Evolutionary conservation across 2,113 vertebrate species (phyloP).

Genomic region (Regulus satrapa): DNA sequence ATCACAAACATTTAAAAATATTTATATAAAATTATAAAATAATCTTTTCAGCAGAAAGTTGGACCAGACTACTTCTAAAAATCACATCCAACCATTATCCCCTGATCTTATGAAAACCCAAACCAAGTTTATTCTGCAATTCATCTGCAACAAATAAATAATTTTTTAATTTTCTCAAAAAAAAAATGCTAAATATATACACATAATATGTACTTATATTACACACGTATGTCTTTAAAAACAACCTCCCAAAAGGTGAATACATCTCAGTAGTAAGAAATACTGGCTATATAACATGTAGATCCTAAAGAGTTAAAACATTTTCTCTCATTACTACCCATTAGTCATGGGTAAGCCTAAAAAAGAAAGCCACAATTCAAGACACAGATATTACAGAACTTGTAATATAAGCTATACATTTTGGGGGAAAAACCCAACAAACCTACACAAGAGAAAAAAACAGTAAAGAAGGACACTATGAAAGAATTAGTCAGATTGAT

Average conservation of each 20-base stretch:
- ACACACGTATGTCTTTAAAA: background rate
- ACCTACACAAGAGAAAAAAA: background rate
- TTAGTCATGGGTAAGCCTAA: background rate
- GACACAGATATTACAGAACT: background rate
- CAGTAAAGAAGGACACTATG: background rate
- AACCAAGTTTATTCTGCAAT: background rate
- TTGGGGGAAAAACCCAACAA: accelerated
- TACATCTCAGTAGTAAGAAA: background rate
- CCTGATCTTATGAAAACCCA: background rate
- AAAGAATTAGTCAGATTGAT: background rate
- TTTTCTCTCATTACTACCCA: background rate
- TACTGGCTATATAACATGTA: background rate
- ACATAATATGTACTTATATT: background rate
- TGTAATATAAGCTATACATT: background rate
- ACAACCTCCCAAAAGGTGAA: background rate
- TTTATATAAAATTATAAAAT: background rate
- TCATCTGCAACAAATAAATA: background rate
- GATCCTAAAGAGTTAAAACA: background rate
- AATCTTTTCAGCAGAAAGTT: background rate
- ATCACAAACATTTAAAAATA: background rate
- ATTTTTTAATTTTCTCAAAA: background rate
- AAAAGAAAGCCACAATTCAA: background rate
- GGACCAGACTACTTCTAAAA: background rate
- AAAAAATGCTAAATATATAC: background rate
- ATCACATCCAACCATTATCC: background rate